Conservation (phyloP, 2,888 invertebrate genomes). For the Apoda limacodes region DNA sequence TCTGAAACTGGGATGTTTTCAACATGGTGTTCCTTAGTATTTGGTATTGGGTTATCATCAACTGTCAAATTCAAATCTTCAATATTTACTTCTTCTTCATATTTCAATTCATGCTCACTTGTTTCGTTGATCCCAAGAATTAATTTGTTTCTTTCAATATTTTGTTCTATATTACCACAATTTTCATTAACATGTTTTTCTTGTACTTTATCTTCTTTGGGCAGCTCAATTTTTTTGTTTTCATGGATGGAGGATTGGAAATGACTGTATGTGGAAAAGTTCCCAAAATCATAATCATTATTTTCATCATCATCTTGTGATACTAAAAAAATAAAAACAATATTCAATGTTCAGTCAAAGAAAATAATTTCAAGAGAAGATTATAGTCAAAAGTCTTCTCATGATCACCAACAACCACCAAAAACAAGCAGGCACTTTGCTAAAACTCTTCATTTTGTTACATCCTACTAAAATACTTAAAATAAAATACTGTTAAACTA, state of each 20-base stretch:
- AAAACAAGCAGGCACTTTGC: no score
- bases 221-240: constrained; percentile 6
- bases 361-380: no score
- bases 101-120: constrained; percentile 25
- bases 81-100: constrained; percentile 35
- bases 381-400: no score
- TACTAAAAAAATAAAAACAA: constrained; percentile 34
- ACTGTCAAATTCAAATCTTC: constrained; percentile 28
- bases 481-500: no score
- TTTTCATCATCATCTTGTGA: constrained; percentile 56
- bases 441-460: no score
- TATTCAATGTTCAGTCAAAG: no score
- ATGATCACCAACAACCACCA: no score
- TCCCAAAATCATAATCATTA: constrained; percentile 43
- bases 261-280: constrained; percentile 38
- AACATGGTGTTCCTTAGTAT: constrained; percentile 1
- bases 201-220: constrained; percentile 2
- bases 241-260: constrained; percentile 27
- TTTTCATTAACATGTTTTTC: constrained; percentile 7
- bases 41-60: constrained; percentile 14
- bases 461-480: no score
- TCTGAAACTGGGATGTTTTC: constrained; percentile 6
- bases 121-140: constrained; percentile 16
- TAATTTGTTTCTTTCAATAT: constrained; percentile 1
- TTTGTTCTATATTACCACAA: constrained; percentile 4